Evolutionary conservation across 2,888 invertebrate genomes (phyloP).

Genomic region (Stenodema calcarata): DNA sequence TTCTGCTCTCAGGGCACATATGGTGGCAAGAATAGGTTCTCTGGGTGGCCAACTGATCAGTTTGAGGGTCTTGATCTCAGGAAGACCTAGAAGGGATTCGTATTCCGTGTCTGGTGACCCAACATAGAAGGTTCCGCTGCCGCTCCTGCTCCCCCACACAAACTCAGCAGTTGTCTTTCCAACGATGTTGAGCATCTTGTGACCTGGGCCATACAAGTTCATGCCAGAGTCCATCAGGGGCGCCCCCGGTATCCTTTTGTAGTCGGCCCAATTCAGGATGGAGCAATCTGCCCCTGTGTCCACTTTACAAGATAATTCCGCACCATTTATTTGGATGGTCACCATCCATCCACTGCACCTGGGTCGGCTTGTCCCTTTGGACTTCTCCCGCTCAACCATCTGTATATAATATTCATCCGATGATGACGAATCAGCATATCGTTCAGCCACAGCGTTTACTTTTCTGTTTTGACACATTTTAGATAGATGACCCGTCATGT

Average conservation of each 20-base stretch:
- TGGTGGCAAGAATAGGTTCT: background rate
- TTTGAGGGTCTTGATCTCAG: background rate
- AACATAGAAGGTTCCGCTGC: too few species aligned
- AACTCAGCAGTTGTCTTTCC: background rate
- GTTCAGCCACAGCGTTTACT: background rate
- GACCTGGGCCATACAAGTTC: slow-evolving; percentile 21
- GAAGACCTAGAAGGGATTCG: slow-evolving; percentile 15
- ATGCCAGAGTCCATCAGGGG: background rate
- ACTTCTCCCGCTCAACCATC: background rate
- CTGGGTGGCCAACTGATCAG: too few species aligned
- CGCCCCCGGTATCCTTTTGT: background rate
- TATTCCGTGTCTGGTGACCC: background rate
- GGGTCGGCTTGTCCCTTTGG: background rate
- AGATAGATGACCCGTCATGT: background rate
- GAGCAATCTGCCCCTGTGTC: slow-evolving; percentile 4
- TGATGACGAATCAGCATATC: background rate
- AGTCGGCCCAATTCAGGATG: background rate
- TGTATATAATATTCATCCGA: too few species aligned
- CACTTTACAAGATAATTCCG: background rate
- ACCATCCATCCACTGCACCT: too few species aligned
- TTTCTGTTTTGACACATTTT: background rate
- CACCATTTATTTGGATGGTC: background rate
- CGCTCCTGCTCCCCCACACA: too few species aligned
- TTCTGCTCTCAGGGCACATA: background rate
- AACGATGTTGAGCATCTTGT: background rate